Base-by-base conservation (phyloP, 2,113 vertebrate species). In the Cacatua alba region DNA sequence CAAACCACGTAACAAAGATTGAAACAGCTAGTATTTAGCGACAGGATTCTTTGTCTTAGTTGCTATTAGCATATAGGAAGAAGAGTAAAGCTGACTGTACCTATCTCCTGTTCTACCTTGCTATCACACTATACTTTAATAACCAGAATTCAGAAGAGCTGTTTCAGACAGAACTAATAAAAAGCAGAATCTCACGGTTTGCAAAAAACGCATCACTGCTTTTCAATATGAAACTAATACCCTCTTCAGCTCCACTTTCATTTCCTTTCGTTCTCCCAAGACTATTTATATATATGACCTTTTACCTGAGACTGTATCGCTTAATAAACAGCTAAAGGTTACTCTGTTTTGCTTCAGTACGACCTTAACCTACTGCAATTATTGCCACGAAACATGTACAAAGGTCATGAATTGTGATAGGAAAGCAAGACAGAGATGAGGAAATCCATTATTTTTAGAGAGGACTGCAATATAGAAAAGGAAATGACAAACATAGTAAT, bases 231-330 rank as follows among this genome's bases (percentile, higher is more conserved):
- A 68, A 92, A 52, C 52, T 59, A 94, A 90, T 49, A 91, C 26
- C 31, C 49, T 59, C 25, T 53, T 62, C 55, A 53, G 55, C 23
- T 93, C 67, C 69, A 60, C 51, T 76, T 84, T 82, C 37, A 86
- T 94, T 95, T 95, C 82, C 74, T 92, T 96, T 92, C 86, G 86
- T 92, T 86, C 67, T 84, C 77, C 33, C 35, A 68, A 75, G 69
- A 64, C 74, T 95, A 93, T 92, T 94, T 94, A 44, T 92, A 84
- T 52, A 79, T 41, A 64, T 71, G 64, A 96, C 88, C 93, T 97
- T 92, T 80, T 85, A 97, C 88, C 76, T 72, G 86, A 91, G 93
- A 94, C 37, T 1, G 0, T 69, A 72, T 60, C 82, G 72, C 88
- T 88, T 74, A 75, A 78, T 88, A 82, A 95, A 95, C 62, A 90